Conservation (phyloP, 2,888 invertebrate species). For the Protonemura montana region DNA sequence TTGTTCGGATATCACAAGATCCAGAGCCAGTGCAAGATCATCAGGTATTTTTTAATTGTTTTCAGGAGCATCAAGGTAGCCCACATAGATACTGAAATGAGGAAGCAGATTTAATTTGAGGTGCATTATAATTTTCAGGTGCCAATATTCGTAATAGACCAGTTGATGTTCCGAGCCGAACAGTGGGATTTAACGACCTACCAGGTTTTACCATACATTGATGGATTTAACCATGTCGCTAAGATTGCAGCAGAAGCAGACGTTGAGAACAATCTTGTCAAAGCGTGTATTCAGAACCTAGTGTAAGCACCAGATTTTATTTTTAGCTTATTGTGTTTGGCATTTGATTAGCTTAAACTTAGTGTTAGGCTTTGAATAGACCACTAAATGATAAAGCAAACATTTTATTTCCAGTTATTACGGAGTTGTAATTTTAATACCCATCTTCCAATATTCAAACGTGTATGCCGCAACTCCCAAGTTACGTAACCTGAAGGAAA, state of each 20-base stretch:
- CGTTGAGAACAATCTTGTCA: conserved; percentile 92
- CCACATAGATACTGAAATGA: neutral
- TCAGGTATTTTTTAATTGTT: too few species aligned
- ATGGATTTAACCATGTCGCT: conserved; percentile 91
- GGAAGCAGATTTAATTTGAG: neutral
- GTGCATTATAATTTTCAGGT: conserved; percentile 64
- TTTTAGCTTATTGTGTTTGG: too few species aligned
- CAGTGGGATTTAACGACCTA: conserved; percentile 95
- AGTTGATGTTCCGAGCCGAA: conserved; percentile 70
- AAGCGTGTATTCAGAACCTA: conserved; percentile 92
- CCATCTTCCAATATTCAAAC: conserved; percentile 85
- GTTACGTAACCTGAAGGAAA: conserved; percentile 73
- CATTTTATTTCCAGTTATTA: conserved; percentile 64
- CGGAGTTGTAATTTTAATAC: conserved; percentile 76
- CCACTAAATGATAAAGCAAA: neutral
- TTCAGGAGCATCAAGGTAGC: too few species aligned
- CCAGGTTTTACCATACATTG: conserved; percentile 88
- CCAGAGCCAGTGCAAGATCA: conserved; percentile 84
- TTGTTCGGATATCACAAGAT: conserved; percentile 81
- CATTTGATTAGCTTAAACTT: too few species aligned
- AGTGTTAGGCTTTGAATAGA: neutral
- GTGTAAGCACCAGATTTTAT: conserved; percentile 65
- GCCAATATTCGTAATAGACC: conserved; percentile 78
- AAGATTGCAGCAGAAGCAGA: conserved; percentile 90
- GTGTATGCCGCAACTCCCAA: conserved; percentile 82